These are phyloP conservation scores for Cylloceria caligata DNA, from an alignment of 2,888 invertebrate genomes.

Conservation along the genomic window DNA sequence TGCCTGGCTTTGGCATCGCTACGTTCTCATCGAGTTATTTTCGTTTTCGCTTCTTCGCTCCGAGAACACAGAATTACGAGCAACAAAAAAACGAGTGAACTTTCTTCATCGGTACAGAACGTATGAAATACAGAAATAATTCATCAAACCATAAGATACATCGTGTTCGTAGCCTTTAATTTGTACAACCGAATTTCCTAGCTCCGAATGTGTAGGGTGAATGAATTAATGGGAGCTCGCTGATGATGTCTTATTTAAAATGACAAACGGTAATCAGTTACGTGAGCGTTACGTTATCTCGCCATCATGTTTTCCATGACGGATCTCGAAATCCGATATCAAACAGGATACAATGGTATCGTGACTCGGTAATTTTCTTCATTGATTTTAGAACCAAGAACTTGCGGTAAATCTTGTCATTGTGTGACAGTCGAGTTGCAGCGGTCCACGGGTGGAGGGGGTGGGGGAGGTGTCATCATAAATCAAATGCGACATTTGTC, in stretches of 20 bases:
- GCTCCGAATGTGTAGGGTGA: conserved; percentile 69
- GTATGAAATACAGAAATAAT: conserved; percentile 79
- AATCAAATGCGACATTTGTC: conserved; percentile 21
- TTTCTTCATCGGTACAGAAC: conserved; percentile 1
- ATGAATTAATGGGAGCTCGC: conserved; percentile 78
- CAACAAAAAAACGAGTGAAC: conserved; percentile 25
- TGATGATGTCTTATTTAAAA: conserved; percentile 80
- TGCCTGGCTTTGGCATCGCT: conserved; percentile 41
- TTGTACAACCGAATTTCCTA: conserved; percentile 58
- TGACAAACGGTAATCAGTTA: conserved; percentile 74
- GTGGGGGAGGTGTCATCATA: too few species aligned
- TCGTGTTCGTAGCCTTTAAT: conserved; percentile 74
- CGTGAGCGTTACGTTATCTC: conserved; percentile 18
- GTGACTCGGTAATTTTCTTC: conserved; percentile 34
- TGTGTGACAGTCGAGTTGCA: background rate
- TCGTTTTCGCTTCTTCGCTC: conserved; percentile 39
- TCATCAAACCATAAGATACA: conserved; percentile 78
- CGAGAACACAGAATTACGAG: conserved; percentile 30
- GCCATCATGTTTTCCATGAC: conserved; percentile 55
- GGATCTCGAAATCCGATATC: conserved; percentile 71
- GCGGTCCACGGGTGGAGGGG: background rate
- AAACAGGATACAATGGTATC: conserved; percentile 40
- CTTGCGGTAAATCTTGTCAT: background rate
- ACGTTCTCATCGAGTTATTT: conserved; percentile 65
- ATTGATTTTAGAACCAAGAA: conserved; percentile 24